Base-by-base conservation (phyloP, 2,888 invertebrate genomes). In the Hydriomena furcata region DNA sequence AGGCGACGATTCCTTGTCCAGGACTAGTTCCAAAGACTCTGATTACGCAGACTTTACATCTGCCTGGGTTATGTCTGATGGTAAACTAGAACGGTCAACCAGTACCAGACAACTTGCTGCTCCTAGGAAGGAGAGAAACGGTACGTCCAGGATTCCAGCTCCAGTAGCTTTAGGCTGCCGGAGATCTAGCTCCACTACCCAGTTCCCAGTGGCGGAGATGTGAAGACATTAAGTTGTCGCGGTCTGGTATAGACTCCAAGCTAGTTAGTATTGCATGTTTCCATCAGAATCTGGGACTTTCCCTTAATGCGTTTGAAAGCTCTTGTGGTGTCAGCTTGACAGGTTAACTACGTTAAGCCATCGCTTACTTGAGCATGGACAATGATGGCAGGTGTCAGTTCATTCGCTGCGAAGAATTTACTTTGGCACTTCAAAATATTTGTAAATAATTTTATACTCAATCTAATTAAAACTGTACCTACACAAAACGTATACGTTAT, bases 31-130 rank as follows among this genome's bases (percentile, higher is more conserved):
- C 1, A 91, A 92, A 34, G 86, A 91, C 47, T 92, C 93, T 1
- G 92, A 93, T 40, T 93, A 92, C 37, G 92, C 94, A 58, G 94
- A 94, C 60, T 93, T 94, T 72, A 94, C 94, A 5, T 92, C 93
- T 17, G 93, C 94, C 7, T 94, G 94, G 94, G 93, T 94, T 21
- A 93, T 94, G 82, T 93, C 93, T 58, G 94, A 94, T 73, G 94
- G 94, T 0, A 93, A 93, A 58, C 76, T 94, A 37, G 93, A 92
- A 59, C 80, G 93, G 41, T 92, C 92, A 8, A 91, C 91, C 30
- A 92, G 92, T 52, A 92, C 90, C 3, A 76, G 89, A 52, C 90
- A 91, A 61, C 58, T 91, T 57, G 85, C 89, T 23, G 83, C 88
- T 13, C 90, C 90, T 1, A 81, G 90, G 57, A 89, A 89, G 66